A percentile compares a stretch with the other conserved stretches of the same genome.
phyloP scores from a whole-genome alignment of 2,797 vertebrate genomes.

The Chaetodon trifasciatus region DNA sequence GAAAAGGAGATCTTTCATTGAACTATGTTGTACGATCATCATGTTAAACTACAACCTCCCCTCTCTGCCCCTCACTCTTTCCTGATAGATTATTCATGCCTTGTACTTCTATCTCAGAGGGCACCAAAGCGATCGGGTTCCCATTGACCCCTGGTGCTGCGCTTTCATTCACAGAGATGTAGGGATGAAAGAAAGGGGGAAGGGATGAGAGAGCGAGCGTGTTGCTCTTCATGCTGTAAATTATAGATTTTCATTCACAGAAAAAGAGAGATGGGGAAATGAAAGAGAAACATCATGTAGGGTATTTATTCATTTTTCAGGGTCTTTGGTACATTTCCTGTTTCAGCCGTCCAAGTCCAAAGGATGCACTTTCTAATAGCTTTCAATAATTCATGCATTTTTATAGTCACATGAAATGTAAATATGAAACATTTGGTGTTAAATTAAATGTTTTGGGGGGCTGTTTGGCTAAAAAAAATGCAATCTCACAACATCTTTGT shows the following conservation, averaged over 20 bases:
- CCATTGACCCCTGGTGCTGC: slow-evolving; percentile 35
- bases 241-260: slow-evolving; percentile 72
- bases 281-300: not conserved
- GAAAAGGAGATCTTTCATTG: not conserved
- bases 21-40: not conserved
- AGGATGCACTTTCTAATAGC: not conserved
- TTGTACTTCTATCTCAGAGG: slow-evolving; percentile 22
- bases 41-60: not conserved
- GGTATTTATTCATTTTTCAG: slow-evolving; percentile 1
- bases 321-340: not conserved
- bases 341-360: not conserved
- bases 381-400: not conserved
- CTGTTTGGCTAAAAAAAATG: too few relatives aligned
- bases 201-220: not conserved
- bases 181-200: slow-evolving; percentile 37
- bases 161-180: slow-evolving; percentile 68
- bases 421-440: not conserved
- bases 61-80: slow-evolving; percentile 8
- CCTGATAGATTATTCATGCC: slow-evolving; percentile 72
- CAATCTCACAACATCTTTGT: too few relatives aligned
- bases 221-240: slow-evolving; percentile 48
- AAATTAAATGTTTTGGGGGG: not conserved
- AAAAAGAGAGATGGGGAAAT: slow-evolving; percentile 7
- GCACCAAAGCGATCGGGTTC: slow-evolving; percentile 55
- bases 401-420: not conserved